Evolutionary conservation across 1,140 invertebrate genomes (phyloP).

Genomic region (Cotesia typhae): DNA sequence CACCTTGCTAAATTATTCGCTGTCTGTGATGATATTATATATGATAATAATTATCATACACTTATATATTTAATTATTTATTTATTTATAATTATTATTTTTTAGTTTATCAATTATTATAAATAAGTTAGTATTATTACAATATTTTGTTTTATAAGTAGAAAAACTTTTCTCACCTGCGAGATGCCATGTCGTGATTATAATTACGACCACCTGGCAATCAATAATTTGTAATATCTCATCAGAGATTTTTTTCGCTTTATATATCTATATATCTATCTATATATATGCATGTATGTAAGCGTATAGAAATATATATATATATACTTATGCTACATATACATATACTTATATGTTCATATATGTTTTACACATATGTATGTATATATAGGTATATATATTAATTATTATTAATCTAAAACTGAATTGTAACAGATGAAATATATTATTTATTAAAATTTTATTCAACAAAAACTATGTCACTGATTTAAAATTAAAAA

Average conservation of each 20-base stretch:
- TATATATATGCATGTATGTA: too few relatives aligned
- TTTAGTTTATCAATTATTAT: conserved; percentile 4
- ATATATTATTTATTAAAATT: too few relatives aligned
- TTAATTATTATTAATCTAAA: too few relatives aligned
- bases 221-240: conserved; percentile 55
- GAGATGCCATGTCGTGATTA: conserved; percentile 62
- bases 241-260: conserved; percentile 33
- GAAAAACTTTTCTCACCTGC: conserved; percentile 60
- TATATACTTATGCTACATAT: too few relatives aligned
- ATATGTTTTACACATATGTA: too few relatives aligned
- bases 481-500: conserved; percentile 33
- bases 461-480: conserved; percentile 26
- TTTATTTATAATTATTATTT: background rate
- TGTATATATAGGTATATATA: too few relatives aligned
- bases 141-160: conserved; percentile 44
- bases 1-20: conserved; percentile 41
- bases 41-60: conserved; percentile 21
- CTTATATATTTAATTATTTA: background rate
- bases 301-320: too few relatives aligned
- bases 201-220: conserved; percentile 52
- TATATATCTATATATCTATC: too few relatives aligned
- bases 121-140: conserved; percentile 19
- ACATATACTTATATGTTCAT: too few relatives aligned
- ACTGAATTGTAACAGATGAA: too few relatives aligned
- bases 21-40: conserved; percentile 48